Percentiles rank a stretch among this genome's conserved stretches.
Evolutionary conservation across 2,113 vertebrate genomes (phyloP).

Genomic region (Cyprinodon tularosa): DNA sequence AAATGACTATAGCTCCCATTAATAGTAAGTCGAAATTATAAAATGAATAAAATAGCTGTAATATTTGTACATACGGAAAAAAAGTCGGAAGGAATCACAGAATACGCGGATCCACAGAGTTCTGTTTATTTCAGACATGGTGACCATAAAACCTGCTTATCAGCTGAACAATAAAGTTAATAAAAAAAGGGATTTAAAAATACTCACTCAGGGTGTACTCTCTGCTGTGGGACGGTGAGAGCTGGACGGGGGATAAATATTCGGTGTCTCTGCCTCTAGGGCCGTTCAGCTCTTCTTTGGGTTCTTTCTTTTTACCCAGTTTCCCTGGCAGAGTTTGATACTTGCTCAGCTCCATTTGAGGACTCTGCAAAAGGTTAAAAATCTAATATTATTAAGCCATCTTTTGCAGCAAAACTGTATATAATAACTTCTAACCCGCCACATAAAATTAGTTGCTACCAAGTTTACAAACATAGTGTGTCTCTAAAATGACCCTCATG

Average conservation of each 20-base stretch:
- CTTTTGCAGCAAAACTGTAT: neutral
- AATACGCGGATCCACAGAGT: neutral
- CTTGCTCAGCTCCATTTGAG: constrained; percentile 80
- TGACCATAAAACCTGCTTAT: neutral
- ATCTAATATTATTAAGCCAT: neutral
- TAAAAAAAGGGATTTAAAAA: neutral
- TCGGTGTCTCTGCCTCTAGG: constrained; percentile 65
- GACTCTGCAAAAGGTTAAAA: constrained; percentile 71
- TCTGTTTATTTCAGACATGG: neutral
- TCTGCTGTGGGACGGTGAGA: constrained; percentile 62
- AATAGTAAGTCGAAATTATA: too few relatives aligned
- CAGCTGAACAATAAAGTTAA: neutral
- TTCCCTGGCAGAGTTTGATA: constrained; percentile 93
- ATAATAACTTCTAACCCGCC: neutral
- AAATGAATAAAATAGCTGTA: too few relatives aligned
- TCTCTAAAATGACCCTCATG: neutral
- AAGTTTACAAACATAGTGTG: neutral
- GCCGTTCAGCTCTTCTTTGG: constrained; percentile 76
- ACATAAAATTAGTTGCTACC: neutral
- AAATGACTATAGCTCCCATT: too few relatives aligned
- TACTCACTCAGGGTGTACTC: constrained; percentile 83
- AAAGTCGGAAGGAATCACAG: neutral
- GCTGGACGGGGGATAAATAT: constrained; percentile 56
- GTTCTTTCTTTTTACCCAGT: constrained; percentile 61
- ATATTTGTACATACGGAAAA: too few relatives aligned